These are phyloP conservation scores for Podilymbus podiceps DNA, from an alignment of 2,113 vertebrate species.

Conservation along the genomic window DNA sequence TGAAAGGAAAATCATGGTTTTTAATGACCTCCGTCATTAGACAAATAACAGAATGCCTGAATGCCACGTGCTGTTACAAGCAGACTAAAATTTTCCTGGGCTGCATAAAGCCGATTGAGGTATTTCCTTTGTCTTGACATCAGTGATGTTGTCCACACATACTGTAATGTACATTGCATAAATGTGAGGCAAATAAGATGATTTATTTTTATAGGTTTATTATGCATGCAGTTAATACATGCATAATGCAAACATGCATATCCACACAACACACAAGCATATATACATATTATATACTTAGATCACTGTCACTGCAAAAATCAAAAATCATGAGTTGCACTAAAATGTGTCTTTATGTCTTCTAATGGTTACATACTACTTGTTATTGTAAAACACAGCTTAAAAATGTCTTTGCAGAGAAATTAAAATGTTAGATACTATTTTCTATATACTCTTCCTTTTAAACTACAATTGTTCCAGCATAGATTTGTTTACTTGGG, in stretches of 20 bases:
- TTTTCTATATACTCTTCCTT: not conserved
- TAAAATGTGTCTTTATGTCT: not conserved
- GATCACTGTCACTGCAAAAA: not conserved
- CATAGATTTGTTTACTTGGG: not conserved
- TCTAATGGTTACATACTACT: not conserved
- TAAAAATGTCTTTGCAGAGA: constrained; percentile 10
- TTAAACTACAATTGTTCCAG: not conserved
- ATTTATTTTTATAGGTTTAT: constrained; percentile 31
- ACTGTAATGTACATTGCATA: not conserved
- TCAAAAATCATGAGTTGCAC: not conserved
- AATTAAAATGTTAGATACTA: not conserved
- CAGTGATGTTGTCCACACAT: not conserved
- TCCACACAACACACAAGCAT: not conserved
- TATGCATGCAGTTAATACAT: constrained; percentile 36
- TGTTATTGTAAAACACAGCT: not conserved
- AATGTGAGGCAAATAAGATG: not conserved
- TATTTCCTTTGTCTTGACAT: constrained; percentile 27
- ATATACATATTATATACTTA: not conserved
- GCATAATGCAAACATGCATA: constrained; percentile 19
- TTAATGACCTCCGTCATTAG: constrained; percentile 30
- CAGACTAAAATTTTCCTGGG: not conserved
- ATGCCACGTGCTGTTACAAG: not conserved
- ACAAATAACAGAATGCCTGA: constrained; percentile 9
- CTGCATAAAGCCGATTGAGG: not conserved
- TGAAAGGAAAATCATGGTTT: not conserved